Base-by-base conservation (phyloP, 2,797 vertebrate genomes). In the Ceryle rudis region DNA sequence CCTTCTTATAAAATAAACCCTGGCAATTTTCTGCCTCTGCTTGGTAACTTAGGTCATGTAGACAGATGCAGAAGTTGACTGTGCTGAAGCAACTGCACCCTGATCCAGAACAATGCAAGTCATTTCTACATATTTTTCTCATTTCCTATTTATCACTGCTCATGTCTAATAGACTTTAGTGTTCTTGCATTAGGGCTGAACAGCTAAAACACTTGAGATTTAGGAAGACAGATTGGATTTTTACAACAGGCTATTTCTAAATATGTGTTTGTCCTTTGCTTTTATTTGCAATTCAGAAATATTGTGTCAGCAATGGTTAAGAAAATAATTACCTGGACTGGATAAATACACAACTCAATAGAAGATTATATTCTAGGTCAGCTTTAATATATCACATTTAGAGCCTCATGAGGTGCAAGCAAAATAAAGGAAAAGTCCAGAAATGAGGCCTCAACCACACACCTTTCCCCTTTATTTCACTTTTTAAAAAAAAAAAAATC, bases 241-340 rank as follows among this genome's bases (percentile, higher is more conserved):
- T 92, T 85, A 90, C 0, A 1, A 83, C 41, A 78, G 39, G 35
- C 25, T 54, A 73, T 92, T 92, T 84, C 70, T 54, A 84, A 28
- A 18, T 87, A 94, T 67, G 72, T 94, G 57, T 65, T 94, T 91
- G 60, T 58, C 74, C 86, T 96, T 92, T 92, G 52, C 51, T 79
- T 89, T 87, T 92, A 93, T 94, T 79, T 92, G 60, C 46, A 93
- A 73, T 85, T 95, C 77, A 89, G 80, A 90, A 90, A 84, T 64
- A 58, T 67, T 89, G 44, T 86, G 78, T 86, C 92, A 95, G 46
- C 93, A 93, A 70, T 31, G n/a, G 55, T 95, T 90, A 89, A 81
- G 64, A 66, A 95, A 89, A 94, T 84, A 91, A 94, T 94, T 72
- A 86, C 42, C 61, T 83, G 35, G 25, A 54, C 66, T 83, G 42